phyloP scores from a whole-genome alignment of 2,113 vertebrate species.

The Scortum barcoo region DNA sequence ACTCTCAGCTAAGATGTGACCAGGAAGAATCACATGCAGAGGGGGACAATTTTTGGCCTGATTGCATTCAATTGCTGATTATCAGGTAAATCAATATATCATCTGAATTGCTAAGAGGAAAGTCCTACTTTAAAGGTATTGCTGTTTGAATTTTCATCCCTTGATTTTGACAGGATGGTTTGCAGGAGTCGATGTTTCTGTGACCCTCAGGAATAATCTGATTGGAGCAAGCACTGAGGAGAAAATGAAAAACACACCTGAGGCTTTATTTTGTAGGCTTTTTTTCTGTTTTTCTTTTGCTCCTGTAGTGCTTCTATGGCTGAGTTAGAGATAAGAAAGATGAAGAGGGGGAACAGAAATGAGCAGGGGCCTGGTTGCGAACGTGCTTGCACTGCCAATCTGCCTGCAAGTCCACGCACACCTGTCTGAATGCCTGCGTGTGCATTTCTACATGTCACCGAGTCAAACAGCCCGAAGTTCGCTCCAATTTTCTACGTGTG shows the following conservation, averaged over 20 bases:
- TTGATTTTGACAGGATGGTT: conserved; percentile 28
- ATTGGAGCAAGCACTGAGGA: conserved; percentile 29
- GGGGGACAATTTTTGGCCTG: background rate
- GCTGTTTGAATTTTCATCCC: conserved; percentile 14
- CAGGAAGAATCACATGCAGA: background rate
- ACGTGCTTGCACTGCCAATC: conserved; percentile 21
- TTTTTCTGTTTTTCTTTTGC: conserved; percentile 31
- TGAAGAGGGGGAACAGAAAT: conserved; percentile 10
- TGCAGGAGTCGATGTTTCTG: conserved; percentile 40
- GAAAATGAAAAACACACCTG: conserved; percentile 40
- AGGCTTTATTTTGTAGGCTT: conserved; percentile 19
- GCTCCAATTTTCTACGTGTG: conserved; percentile 68
- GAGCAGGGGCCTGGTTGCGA: background rate
- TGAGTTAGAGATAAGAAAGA: conserved; percentile 33
- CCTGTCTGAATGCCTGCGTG: conserved; percentile 2
- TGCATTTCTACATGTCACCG: conserved; percentile 38
- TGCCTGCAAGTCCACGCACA: background rate
- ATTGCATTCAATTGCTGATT: background rate
- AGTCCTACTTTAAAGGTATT: background rate
- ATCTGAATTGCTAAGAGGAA: background rate
- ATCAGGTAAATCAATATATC: conserved; percentile 17
- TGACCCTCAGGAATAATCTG: conserved; percentile 25
- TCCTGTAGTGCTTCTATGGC: background rate
- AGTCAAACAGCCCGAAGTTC: conserved; percentile 57
- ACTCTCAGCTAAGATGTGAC: background rate